Percentiles rank a stretch among this genome's conserved stretches.
phyloP scores from a whole-genome alignment of 2,888 invertebrate genomes.

The Ptychoptera albimana region DNA sequence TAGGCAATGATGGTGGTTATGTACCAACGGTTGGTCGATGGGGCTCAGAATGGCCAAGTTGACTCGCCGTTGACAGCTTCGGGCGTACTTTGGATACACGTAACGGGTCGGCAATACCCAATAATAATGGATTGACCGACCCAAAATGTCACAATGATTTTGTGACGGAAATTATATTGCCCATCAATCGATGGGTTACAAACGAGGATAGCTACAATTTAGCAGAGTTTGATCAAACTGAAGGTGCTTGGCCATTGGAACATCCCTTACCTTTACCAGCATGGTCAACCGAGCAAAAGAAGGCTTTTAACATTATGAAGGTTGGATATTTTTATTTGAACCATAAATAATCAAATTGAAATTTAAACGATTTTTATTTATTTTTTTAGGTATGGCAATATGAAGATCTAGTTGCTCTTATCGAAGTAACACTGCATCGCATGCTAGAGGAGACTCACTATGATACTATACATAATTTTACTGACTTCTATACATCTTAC shows the following conservation, averaged over 20 bases:
- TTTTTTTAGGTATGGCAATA: conserved; percentile 35
- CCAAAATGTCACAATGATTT: conserved; percentile 15
- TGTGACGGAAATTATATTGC: neutral
- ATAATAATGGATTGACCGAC: conserved; percentile 14
- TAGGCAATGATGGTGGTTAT: conserved; percentile 29
- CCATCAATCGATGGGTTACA: conserved; percentile 18
- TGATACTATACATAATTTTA: conserved; percentile 76
- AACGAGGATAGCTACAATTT: conserved; percentile 27
- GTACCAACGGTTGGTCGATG: conserved; percentile 76
- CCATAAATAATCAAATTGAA: neutral
- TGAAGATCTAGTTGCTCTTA: conserved; percentile 61
- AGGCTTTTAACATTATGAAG: conserved; percentile 21
- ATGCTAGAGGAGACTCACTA: conserved; percentile 74
- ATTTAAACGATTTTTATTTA: neutral
- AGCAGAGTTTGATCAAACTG: conserved; percentile 31
- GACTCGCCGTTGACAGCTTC: conserved; percentile 61
- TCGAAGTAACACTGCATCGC: conserved; percentile 64
- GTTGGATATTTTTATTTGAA: conserved; percentile 16
- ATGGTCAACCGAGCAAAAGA: conserved; percentile 40
- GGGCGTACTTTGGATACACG: conserved; percentile 25
- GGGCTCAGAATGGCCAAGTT: conserved; percentile 95
- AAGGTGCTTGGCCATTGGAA: conserved; percentile 46
- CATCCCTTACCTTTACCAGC: conserved; percentile 61
- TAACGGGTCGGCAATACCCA: conserved; percentile 10
- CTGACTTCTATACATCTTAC: conserved; percentile 47